Conservation (phyloP, 2,113 vertebrate species). For the Globicephala melas region DNA sequence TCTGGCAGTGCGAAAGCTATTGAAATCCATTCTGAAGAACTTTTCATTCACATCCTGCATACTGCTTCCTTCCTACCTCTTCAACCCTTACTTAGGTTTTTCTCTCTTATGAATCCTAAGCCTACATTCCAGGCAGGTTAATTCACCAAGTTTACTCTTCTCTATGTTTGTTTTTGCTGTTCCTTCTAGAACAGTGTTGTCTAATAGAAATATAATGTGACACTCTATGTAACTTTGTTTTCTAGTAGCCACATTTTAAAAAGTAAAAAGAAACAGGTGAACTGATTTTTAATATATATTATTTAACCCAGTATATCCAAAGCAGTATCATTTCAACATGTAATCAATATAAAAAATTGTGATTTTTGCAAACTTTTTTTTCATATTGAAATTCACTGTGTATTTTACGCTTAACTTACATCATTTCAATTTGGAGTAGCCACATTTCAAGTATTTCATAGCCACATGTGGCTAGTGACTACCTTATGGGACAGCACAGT, state of each 20-base stretch:
- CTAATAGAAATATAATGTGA: not conserved
- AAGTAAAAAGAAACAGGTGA: not conserved
- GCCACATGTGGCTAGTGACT: not conserved
- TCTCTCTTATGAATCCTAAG: not conserved
- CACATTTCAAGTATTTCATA: not conserved
- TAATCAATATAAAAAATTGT: not conserved
- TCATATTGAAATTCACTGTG: not conserved
- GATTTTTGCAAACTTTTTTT: not conserved
- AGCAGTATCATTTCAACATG: not conserved
- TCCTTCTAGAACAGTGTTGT: not conserved
- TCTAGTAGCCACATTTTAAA: not conserved
- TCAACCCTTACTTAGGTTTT: not conserved
- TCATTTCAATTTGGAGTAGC: not conserved
- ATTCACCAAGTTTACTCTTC: not conserved
- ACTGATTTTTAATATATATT: not conserved
- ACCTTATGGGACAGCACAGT: not conserved
- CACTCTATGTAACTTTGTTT: not conserved
- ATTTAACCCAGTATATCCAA: not conserved
- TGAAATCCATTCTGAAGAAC: not conserved
- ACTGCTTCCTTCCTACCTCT: not conserved
- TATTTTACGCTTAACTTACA: not conserved
- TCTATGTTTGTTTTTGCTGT: not conserved
- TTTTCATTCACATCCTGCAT: not conserved
- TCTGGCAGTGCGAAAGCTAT: not conserved
- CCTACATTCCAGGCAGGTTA: not conserved